These are phyloP conservation scores for Pristionchus pacificus DNA, from an alignment of 1,140 invertebrate genomes.

Conservation along the genomic window DNA sequence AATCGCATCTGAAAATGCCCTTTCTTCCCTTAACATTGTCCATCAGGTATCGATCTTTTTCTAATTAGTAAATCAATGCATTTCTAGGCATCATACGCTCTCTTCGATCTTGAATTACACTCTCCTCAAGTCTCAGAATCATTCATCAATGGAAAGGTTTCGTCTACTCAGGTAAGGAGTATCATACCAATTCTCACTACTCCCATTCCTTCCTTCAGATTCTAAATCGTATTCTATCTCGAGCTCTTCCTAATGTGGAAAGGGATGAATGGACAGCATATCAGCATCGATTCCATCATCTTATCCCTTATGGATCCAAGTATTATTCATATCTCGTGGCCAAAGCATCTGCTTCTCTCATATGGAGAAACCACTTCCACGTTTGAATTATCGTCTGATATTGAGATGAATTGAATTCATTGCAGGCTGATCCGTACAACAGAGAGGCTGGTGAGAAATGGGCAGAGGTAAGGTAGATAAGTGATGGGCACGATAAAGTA, in stretches of 20 bases:
- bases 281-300: slow-evolving; percentile 90
- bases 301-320: slow-evolving; percentile 94
- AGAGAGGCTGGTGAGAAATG: slow-evolving; percentile 52
- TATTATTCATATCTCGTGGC: slow-evolving; percentile 97
- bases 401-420: not conserved
- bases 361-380: slow-evolving; percentile 84
- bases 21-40: slow-evolving; percentile 39
- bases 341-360: slow-evolving; percentile 81
- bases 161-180: slow-evolving; percentile 66
- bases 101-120: slow-evolving; percentile 55
- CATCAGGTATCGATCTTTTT: slow-evolving; percentile 37
- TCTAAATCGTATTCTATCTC: slow-evolving; percentile 73
- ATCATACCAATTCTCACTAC: not conserved
- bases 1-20: slow-evolving; percentile 37
- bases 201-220: slow-evolving; percentile 52
- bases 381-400: not conserved
- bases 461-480: slow-evolving; percentile 37
- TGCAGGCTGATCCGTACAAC: slow-evolving; percentile 70
- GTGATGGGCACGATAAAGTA: not conserved
- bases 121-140: slow-evolving; percentile 36
- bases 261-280: slow-evolving; percentile 67
- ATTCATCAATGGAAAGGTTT: slow-evolving; percentile 37
- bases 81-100: slow-evolving; percentile 41
- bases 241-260: slow-evolving; percentile 55
- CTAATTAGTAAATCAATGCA: not conserved